Base-by-base conservation (phyloP, 2,797 vertebrate species). In the Coregonus ussuriensis region DNA sequence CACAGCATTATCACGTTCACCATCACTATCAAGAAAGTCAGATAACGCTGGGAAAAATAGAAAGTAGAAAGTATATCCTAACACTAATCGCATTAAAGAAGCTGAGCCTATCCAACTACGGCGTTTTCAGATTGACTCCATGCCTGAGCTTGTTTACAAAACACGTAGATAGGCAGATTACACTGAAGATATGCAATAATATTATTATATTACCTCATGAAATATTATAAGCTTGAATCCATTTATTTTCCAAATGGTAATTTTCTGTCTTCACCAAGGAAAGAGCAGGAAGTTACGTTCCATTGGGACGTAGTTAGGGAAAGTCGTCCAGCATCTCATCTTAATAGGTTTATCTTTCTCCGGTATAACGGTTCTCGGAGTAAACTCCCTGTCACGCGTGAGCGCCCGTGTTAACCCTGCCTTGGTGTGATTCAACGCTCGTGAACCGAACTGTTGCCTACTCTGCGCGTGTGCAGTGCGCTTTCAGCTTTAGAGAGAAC, bases 191-290 rank as follows among this genome's bases (percentile, higher is more conserved):
- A 13, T 83, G 80, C 78, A 75, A 77, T 53, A 7, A 18, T 31
- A 41, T 51, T 82, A 35, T 75, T 79, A 89, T 81, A 82, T 89
- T 94, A 94, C 93, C 94, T 95, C 90, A 81, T 74, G 82, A 90
- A 76, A 83, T 87, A 88, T 92, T 90, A 92, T 85, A 87, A 83
- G 90, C 84, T 86, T 88, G 87, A 84, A 86, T 91, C 89, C 93
- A 94, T 93, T 81, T 86, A 88, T 81, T 78, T 74, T 81, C 82
- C 25, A 78, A 84, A 35, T 65, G 66, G 78, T 79, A 56, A 77
- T 71, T 73, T 81, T 82, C 75, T 47, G 74, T 87, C 87, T 69
- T 71, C 82, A 73, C 83, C 78, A 81, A 71, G 77, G 51, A 80
- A 72, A 71, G 83, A 77, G 85, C 87, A 77, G 78, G 78, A 86